Evolutionary conservation across 2,797 vertebrate species (phyloP), one percentile per base, ranked within the genome.

Genomic region (Sus cebifrons): DNA sequence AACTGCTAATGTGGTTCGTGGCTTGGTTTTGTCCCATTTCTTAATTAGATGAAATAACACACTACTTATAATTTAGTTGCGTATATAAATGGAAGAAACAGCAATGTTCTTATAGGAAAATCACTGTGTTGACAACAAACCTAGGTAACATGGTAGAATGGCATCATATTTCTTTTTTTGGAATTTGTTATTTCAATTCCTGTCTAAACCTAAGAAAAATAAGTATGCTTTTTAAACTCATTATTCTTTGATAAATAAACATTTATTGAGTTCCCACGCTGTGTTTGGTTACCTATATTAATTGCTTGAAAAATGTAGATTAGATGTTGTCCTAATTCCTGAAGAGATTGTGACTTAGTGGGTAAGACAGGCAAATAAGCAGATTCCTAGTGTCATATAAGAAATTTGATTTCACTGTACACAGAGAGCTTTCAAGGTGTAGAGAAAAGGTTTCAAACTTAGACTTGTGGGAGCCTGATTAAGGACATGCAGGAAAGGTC

Each of bases 21-120:
- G 90, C 73, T 96, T 88, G 49, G 20, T 79, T 94, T 94, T 44
- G 5, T 81, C 83, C 40, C 74, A 89, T 73, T 92, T 97, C 92
- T 96, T 95, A 94, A 84, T 93, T 84, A 89, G 74, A 87, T 91
- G 92, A 89, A 89, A 90, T 74, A 89, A 78, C 54, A 85, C n/a
- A 40, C 56, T 65, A 23, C 83, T 91, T 86, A 77, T 3, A 68
- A 65, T 54, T 86, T 93, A 81, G 64, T 81, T 67, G 65, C 49
- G 15, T 73, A 62, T 62, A 21, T 60, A 74, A 58, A 75, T 20
- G 29, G 75, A 65, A 93, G 79, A 94, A 74, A 96, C 71, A 62
- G 3, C 65, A 58, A 17, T 40, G 18, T 83, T 87, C 65, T 92
- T 44, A 27, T 6, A 74, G 77, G 82, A 92, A 89, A 86, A 62